phyloP scores from a whole-genome alignment of 2,888 invertebrate genomes.

The Drosophila tanythrix region DNA sequence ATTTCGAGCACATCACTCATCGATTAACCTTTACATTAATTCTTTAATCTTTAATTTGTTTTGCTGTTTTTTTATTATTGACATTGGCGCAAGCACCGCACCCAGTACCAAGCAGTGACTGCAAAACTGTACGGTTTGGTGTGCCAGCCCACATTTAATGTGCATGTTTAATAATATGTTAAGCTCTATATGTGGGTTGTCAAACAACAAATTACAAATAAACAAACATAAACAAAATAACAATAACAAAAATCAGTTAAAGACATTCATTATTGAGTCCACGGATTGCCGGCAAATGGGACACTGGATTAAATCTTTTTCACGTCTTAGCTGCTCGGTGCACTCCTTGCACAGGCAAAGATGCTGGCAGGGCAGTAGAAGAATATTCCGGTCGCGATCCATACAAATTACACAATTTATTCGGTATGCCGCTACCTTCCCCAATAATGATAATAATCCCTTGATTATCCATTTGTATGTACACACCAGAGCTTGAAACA shows the following conservation, averaged over 20 bases:
- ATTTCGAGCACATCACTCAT: background rate
- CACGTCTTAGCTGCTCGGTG: conserved; percentile 11
- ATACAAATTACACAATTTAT: conserved; percentile 57
- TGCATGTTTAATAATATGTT: too few species aligned
- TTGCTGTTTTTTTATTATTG: background rate
- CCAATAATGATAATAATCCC: conserved; percentile 8
- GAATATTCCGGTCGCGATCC: conserved; percentile 44
- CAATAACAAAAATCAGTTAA: conserved; percentile 13
- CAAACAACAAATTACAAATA: background rate
- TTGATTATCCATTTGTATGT: background rate
- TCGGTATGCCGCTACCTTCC: background rate
- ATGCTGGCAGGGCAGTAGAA: conserved; percentile 60
- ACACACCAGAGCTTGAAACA: conserved; percentile 10
- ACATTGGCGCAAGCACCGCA: background rate
- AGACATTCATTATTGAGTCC: conserved; percentile 32
- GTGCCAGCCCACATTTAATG: background rate
- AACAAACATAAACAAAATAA: background rate
- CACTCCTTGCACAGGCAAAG: conserved; percentile 63
- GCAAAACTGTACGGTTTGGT: background rate
- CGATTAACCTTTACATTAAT: background rate
- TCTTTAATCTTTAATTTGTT: background rate
- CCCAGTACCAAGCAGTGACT: background rate
- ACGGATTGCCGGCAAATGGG: conserved; percentile 57
- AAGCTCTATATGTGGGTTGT: conserved; percentile 14
- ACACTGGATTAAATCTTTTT: conserved; percentile 24